A percentile compares a stretch with the other conserved stretches of the same genome.
Conservation (phyloP, 2,888 invertebrate species). For the Tipula confusa region DNA sequence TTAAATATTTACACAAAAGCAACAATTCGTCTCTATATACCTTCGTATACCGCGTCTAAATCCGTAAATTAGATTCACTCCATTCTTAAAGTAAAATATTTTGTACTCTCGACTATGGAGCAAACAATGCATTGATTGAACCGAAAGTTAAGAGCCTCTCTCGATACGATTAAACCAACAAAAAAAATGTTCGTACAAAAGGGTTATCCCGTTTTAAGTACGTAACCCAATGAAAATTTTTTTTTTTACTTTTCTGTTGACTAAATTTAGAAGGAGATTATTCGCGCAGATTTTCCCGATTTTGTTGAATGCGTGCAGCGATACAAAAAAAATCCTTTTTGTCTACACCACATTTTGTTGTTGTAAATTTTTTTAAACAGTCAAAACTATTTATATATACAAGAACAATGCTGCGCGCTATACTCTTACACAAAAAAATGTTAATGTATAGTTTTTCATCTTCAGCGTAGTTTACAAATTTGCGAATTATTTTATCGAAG, state of each 20-base stretch:
- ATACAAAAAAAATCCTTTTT: neutral
- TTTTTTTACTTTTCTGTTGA: neutral
- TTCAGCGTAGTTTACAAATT: neutral
- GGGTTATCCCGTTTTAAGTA: constrained; percentile 12
- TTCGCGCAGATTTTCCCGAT: neutral
- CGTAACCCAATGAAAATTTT: neutral
- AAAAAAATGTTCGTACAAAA: neutral
- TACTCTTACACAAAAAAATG: neutral
- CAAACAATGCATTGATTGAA: neutral
- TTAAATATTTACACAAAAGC: neutral
- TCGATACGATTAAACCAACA: neutral
- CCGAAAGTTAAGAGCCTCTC: constrained; percentile 20
- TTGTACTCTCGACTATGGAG: neutral
- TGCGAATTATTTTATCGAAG: neutral
- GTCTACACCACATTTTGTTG: neutral
- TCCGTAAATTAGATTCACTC: neutral
- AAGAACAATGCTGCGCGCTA: neutral
- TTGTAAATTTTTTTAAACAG: neutral
- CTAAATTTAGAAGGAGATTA: neutral
- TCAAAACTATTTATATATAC: neutral
- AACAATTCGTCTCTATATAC: neutral
- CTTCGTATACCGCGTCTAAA: too few relatives aligned
- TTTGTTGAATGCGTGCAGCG: neutral
- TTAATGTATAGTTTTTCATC: neutral
- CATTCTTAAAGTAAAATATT: neutral